These are phyloP conservation scores for Siniperca chuatsi DNA, from an alignment of 2,113 vertebrate genomes.

Conservation along the genomic window DNA sequence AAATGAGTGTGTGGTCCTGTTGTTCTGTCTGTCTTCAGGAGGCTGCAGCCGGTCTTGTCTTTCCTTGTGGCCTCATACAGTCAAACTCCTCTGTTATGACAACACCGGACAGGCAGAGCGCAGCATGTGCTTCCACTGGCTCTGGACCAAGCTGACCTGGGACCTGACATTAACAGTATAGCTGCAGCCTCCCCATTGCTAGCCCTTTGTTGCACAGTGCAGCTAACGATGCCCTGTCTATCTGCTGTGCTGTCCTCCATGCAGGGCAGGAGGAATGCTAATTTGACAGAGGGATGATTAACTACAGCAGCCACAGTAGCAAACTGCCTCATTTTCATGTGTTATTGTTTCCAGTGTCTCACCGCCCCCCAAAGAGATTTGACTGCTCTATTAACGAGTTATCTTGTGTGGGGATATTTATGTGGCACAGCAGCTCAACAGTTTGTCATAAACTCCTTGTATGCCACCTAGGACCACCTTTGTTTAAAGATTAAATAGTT, in stretches of 20 bases:
- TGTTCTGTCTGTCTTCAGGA: slow-evolving; percentile 52
- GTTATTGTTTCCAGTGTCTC: slow-evolving; percentile 67
- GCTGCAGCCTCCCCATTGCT: slow-evolving; percentile 67
- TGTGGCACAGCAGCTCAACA: not conserved
- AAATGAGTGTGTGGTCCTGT: slow-evolving; percentile 63
- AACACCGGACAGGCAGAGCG: slow-evolving; percentile 55
- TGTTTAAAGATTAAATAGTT: too few relatives aligned
- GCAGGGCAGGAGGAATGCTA: slow-evolving; percentile 62
- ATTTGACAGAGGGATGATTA: slow-evolving; percentile 81
- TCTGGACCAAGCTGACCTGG: slow-evolving; percentile 72
- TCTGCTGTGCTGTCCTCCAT: slow-evolving; percentile 51
- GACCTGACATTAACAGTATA: slow-evolving; percentile 75
- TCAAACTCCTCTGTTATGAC: slow-evolving; percentile 67
- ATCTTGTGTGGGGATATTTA: slow-evolving; percentile 40
- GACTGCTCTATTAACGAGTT: slow-evolving; percentile 66
- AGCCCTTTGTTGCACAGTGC: slow-evolving; percentile 57
- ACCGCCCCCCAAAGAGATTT: slow-evolving; percentile 62
- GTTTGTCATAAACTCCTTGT: not conserved
- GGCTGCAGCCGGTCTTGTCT: slow-evolving; percentile 48
- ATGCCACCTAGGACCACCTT: not conserved
- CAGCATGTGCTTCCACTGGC: slow-evolving; percentile 74
- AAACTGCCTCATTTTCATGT: slow-evolving; percentile 66
- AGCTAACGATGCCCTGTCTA: slow-evolving; percentile 65
- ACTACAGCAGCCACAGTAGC: slow-evolving; percentile 70
- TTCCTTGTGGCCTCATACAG: slow-evolving; percentile 58